Evolutionary conservation across 1,140 invertebrate genomes (phyloP).

Genomic region (Oedothorax gibbosus): DNA sequence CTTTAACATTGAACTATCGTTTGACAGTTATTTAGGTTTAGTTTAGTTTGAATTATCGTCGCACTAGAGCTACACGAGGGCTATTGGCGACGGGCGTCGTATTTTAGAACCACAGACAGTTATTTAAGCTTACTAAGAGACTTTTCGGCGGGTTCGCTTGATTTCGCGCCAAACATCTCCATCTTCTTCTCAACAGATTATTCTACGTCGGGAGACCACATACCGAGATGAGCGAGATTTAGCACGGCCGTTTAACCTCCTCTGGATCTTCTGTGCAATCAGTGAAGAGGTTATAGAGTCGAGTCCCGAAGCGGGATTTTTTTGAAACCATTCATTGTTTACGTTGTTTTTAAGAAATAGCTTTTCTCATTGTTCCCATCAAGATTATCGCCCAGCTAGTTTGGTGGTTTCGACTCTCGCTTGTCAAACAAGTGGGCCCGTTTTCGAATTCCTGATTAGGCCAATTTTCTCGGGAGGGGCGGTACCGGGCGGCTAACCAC

Average conservation of each 20-base stretch:
- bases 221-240: constrained; percentile 50
- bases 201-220: constrained; percentile 34
- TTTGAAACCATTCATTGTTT: background rate
- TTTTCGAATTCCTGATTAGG: too few species aligned
- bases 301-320: background rate
- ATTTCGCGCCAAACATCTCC: too few species aligned
- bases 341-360: background rate
- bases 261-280: background rate
- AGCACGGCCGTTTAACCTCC: constrained; percentile 35
- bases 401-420: background rate
- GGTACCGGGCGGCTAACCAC: too few species aligned
- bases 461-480: too few species aligned
- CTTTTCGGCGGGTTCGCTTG: background rate
- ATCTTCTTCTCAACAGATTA: constrained; percentile 25
- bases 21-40: too few species aligned
- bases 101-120: too few species aligned
- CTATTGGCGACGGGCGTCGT: too few species aligned
- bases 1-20: too few species aligned
- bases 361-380: background rate
- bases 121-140: too few species aligned
- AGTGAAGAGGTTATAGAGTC: constrained; percentile 18
- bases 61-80: too few species aligned
- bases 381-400: background rate
- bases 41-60: too few species aligned
- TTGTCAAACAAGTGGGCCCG: too few species aligned